These are phyloP conservation scores for Zaprionus inermis DNA, from an alignment of 1,140 invertebrate genomes.

Conservation along the genomic window DNA sequence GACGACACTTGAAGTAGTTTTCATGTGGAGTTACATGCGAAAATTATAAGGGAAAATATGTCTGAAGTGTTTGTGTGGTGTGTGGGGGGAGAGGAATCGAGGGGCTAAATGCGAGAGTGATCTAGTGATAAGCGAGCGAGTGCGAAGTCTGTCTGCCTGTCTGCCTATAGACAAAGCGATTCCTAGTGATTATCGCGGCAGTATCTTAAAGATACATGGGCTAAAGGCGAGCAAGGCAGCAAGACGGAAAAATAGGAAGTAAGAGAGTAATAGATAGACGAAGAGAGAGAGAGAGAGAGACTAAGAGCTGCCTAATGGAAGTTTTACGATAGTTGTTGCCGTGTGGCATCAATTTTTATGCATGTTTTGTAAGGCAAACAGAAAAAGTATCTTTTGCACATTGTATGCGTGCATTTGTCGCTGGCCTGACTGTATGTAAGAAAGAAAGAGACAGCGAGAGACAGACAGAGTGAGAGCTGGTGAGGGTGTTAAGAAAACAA, in stretches of 20 bases:
- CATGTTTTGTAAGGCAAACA: constrained; percentile 15
- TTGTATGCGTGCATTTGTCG: constrained; percentile 19
- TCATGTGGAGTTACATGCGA: constrained; percentile 42
- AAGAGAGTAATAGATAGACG: too few relatives aligned
- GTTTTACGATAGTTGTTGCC: constrained; percentile 70
- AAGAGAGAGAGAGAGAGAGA: neutral
- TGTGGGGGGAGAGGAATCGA: too few relatives aligned
- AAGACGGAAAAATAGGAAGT: neutral
- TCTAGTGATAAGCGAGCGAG: constrained; percentile 33
- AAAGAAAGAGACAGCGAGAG: too few relatives aligned
- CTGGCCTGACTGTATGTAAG: neutral
- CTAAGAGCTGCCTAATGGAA: constrained; percentile 59
- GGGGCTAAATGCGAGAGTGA: constrained; percentile 5
- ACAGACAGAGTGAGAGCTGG: too few relatives aligned
- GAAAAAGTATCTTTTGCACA: constrained; percentile 28
- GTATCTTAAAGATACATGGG: constrained; percentile 50
- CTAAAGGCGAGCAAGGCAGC: neutral
- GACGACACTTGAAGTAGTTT: constrained; percentile 67
- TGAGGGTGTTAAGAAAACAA: constrained; percentile 22
- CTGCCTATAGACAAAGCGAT: neutral
- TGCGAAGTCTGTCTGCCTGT: neutral
- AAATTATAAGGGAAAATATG: constrained; percentile 43
- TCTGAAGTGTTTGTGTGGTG: constrained; percentile 18
- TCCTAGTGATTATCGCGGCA: constrained; percentile 18
- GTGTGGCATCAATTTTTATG: constrained; percentile 69